A percentile compares a stretch with the other conserved stretches of the same genome.
Conservation (phyloP, 1,140 invertebrate genomes). For the Bilobella aurantiaca region DNA sequence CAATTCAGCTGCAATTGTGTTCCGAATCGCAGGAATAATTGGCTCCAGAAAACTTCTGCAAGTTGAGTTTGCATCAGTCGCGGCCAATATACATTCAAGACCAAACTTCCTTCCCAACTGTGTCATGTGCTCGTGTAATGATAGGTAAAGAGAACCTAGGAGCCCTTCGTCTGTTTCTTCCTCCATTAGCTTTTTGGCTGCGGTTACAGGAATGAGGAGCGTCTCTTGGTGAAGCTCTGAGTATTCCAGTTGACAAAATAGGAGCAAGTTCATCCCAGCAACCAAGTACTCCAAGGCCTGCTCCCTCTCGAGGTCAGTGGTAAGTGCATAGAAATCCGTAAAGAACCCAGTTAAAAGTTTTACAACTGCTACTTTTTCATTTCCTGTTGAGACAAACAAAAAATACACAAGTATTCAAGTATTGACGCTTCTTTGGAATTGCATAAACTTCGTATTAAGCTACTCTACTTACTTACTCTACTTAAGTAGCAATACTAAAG, state of each 20-base stretch:
- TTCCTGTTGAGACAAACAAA: background rate
- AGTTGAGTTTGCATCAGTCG: too few relatives aligned
- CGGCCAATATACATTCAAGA: too few relatives aligned
- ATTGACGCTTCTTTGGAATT: too few relatives aligned
- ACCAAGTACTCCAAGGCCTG: background rate
- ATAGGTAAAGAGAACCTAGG: background rate
- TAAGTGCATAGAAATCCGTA: background rate
- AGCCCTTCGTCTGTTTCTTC: background rate
- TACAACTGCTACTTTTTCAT: background rate
- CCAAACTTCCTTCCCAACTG: background rate
- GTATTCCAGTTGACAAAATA: background rate
- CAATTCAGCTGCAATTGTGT: too few relatives aligned
- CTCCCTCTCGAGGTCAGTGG: background rate
- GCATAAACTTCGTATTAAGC: too few relatives aligned
- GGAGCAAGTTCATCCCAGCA: background rate
- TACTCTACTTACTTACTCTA: too few relatives aligned
- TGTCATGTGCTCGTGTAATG: background rate
- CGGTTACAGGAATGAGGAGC: background rate
- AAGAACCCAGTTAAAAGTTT: background rate
- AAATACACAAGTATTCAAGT: too few relatives aligned
- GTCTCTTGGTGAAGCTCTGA: background rate
- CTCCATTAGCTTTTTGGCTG: background rate
- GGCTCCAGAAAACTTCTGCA: too few relatives aligned
- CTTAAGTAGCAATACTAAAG: too few relatives aligned
- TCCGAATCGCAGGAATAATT: too few relatives aligned